Conservation (phyloP, 2,888 invertebrate species). For the Mythimna vitellina region DNA sequence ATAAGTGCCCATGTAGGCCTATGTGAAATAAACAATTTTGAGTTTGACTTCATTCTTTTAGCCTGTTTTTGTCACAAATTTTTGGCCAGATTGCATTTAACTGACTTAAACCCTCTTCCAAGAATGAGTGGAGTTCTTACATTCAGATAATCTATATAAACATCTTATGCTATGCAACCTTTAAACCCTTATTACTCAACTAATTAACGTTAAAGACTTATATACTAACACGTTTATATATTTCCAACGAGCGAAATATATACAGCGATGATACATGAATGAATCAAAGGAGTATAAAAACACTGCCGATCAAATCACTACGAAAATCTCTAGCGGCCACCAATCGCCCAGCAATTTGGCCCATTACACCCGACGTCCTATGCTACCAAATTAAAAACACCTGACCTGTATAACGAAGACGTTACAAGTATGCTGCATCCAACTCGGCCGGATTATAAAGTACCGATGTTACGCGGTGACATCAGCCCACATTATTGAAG, state of each 20-base stretch:
- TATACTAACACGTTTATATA: not conserved
- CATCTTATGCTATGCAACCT: constrained; percentile 14
- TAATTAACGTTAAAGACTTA: constrained; percentile 13
- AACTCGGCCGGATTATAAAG: constrained; percentile 77
- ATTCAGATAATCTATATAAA: not conserved
- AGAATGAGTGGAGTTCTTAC: not conserved
- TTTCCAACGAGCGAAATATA: constrained; percentile 4
- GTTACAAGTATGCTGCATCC: constrained; percentile 30
- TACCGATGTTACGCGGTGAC: constrained; percentile 82
- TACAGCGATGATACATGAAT: constrained; percentile 34
- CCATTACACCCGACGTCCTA: constrained; percentile 46
- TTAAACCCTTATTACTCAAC: constrained; percentile 15
- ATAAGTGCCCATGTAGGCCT: no score
- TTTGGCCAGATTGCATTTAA: no score
- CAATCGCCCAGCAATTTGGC: constrained; percentile 49
- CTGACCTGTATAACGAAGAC: constrained; percentile 5
- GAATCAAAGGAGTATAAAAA: constrained; percentile 51
- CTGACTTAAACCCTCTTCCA: no score
- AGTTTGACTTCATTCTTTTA: no score
- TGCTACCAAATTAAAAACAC: constrained; percentile 50
- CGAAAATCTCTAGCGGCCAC: constrained; percentile 36
- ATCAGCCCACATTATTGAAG: constrained; percentile 81
- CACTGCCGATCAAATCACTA: constrained; percentile 55
- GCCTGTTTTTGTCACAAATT: no score
- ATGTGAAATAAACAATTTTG: no score